Conservation (phyloP, 2,797 vertebrate species). For the Chrysocyon brachyurus region DNA sequence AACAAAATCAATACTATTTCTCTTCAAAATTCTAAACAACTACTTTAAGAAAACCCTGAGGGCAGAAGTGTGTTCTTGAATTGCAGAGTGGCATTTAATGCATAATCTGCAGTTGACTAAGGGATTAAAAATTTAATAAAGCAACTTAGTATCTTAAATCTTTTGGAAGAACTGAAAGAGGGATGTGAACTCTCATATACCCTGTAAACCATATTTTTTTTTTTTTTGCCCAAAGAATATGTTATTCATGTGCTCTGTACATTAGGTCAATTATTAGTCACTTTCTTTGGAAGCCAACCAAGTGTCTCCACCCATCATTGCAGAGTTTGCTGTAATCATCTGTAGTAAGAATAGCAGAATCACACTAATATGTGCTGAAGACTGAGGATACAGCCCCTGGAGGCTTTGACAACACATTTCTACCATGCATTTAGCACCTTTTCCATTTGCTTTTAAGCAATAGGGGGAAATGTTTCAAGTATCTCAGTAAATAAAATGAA, state of each 20-base stretch:
- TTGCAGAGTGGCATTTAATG: slow-evolving; percentile 84
- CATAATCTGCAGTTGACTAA: slow-evolving; percentile 85
- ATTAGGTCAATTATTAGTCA: slow-evolving; percentile 92
- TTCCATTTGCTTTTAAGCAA: slow-evolving; percentile 76
- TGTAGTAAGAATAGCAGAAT: slow-evolving; percentile 85
- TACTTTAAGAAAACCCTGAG: slow-evolving; percentile 83
- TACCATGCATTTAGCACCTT: slow-evolving; percentile 80
- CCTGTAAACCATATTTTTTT: slow-evolving; percentile 86
- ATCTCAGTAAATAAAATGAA: slow-evolving; percentile 84
- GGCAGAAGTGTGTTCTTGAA: slow-evolving; percentile 78
- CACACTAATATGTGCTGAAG: slow-evolving; percentile 77
- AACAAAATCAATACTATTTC: slow-evolving; percentile 78
- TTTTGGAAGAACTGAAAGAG: slow-evolving; percentile 90
- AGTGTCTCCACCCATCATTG: slow-evolving; percentile 89
- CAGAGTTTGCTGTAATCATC: slow-evolving; percentile 86
- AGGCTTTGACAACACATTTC: slow-evolving; percentile 76
- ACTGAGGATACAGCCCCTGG: slow-evolving; percentile 72
- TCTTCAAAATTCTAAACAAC: slow-evolving; percentile 84
- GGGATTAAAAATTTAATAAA: slow-evolving; percentile 87
- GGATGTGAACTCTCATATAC: slow-evolving; percentile 89
- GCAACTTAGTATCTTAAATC: slow-evolving; percentile 89
- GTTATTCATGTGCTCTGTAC: slow-evolving; percentile 91
- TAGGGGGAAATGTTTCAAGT: slow-evolving; percentile 77
- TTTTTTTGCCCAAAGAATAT: slow-evolving; percentile 88
- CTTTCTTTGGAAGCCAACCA: slow-evolving; percentile 90